Conservation (phyloP, 2,888 invertebrate species). For the Caenorhabditis becei region DNA sequence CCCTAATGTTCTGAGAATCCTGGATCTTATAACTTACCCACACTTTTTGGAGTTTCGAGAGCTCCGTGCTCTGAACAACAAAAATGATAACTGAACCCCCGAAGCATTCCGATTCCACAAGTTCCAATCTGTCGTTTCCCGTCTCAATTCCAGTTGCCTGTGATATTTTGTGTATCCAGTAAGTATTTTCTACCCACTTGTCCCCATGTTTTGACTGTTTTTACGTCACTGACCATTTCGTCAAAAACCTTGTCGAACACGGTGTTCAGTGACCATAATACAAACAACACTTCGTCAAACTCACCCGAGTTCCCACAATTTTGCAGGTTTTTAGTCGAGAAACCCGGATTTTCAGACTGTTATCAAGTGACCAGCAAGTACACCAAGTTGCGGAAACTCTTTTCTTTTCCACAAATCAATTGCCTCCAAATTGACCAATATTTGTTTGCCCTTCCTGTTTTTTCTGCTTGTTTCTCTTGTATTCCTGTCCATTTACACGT, state of each 20-base stretch:
- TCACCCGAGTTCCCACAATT: not conserved
- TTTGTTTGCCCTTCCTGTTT: conserved; percentile 31
- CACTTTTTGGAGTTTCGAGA: too few species aligned
- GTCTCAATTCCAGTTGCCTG: not conserved
- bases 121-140: too few species aligned
- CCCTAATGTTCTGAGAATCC: too few species aligned
- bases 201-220: not conserved
- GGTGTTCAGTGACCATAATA: conserved; percentile 14
- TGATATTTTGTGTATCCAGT: not conserved
- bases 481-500: not conserved
- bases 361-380: not conserved
- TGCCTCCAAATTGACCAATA: conserved; percentile 3
- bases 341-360: not conserved
- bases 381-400: too few species aligned
- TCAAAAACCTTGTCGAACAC: conserved; percentile 2
- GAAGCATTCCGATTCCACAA: too few species aligned
- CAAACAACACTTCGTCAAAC: conserved; percentile 10
- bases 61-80: too few species aligned
- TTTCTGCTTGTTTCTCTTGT: conserved; percentile 11
- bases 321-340: not conserved
- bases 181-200: not conserved
- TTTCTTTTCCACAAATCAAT: not conserved
- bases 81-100: too few species aligned
- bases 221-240: not conserved
- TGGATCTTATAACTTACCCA: too few species aligned